phyloP scores from a whole-genome alignment of 2,888 invertebrate genomes.

The Pachliopta kotzebuea region DNA sequence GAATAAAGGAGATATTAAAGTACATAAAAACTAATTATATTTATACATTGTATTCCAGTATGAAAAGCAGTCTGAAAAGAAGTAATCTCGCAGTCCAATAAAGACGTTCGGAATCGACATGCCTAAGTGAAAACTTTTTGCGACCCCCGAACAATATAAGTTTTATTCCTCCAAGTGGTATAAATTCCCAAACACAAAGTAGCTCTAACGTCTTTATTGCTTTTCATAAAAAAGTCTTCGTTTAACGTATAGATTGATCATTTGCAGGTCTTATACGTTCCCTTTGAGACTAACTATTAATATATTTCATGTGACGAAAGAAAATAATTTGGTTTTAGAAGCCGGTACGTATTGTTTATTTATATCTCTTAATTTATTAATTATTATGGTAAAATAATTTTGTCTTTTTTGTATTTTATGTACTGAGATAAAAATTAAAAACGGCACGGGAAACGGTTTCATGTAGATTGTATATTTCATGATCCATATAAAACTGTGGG shows the following conservation, averaged over 20 bases:
- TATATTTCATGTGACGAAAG: slow-evolving; percentile 40
- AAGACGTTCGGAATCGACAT: slow-evolving; percentile 70
- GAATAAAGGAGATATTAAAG: neutral
- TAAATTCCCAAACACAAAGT: slow-evolving; percentile 79
- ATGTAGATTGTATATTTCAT: neutral
- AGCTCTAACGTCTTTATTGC: slow-evolving; percentile 78
- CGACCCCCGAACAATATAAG: slow-evolving; percentile 75
- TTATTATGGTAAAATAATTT: too few species aligned
- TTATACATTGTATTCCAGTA: neutral
- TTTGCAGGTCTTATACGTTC: slow-evolving; percentile 56
- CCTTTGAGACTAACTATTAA: slow-evolving; percentile 42
- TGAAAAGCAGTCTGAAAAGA: slow-evolving; percentile 44
- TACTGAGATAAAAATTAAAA: too few species aligned
- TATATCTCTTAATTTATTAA: too few species aligned
- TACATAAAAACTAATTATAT: neutral
- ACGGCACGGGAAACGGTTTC: neutral
- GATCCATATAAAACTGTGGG: neutral
- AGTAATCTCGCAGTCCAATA: slow-evolving; percentile 74
- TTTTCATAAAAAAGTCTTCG: slow-evolving; percentile 71
- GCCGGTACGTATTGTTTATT: neutral
- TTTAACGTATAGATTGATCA: slow-evolving; percentile 66
- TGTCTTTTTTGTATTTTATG: too few species aligned
- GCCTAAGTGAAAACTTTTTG: slow-evolving; percentile 77
- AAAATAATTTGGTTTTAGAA: slow-evolving; percentile 34
- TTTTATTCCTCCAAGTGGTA: slow-evolving; percentile 77